Conservation (phyloP, 1,140 invertebrate genomes). For the Orchesella cincta region DNA sequence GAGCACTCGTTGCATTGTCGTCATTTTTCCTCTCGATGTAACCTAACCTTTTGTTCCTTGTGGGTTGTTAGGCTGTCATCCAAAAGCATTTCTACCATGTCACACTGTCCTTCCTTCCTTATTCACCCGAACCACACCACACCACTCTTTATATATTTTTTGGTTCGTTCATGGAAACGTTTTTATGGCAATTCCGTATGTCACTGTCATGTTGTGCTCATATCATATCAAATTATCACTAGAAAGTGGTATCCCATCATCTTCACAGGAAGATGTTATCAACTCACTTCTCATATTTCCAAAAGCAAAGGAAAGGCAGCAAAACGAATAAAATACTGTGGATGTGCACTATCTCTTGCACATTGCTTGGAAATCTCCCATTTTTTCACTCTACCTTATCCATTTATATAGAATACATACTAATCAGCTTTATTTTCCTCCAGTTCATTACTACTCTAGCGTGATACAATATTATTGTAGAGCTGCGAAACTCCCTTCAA, state of each 20-base stretch:
- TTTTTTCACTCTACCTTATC: neutral
- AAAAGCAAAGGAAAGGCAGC: neutral
- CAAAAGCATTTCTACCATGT: conserved; percentile 19
- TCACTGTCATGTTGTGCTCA: conserved; percentile 23
- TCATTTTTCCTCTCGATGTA: neutral
- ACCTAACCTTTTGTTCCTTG: conserved; percentile 13
- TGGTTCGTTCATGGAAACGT: conserved; percentile 16
- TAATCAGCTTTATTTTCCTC: neutral
- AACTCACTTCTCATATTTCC: conserved; percentile 21
- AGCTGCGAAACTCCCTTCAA: too few species aligned
- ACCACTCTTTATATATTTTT: neutral
- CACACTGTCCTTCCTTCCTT: neutral
- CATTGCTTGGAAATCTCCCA: neutral
- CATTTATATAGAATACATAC: neutral
- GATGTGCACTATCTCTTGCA: neutral
- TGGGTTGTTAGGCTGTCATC: conserved; percentile 25
- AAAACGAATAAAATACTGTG: conserved; percentile 10
- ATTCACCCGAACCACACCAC: neutral
- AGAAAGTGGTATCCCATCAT: conserved; percentile 25
- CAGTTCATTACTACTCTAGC: neutral
- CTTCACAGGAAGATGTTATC: conserved; percentile 10
- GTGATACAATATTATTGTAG: too few species aligned
- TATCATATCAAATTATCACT: conserved; percentile 29
- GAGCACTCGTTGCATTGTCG: neutral
- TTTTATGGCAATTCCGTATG: conserved; percentile 10